Evolutionary conservation across 2,888 invertebrate genomes (phyloP), one percentile per base, ranked within the genome.

Genomic region (Pasiphila rectangulata): DNA sequence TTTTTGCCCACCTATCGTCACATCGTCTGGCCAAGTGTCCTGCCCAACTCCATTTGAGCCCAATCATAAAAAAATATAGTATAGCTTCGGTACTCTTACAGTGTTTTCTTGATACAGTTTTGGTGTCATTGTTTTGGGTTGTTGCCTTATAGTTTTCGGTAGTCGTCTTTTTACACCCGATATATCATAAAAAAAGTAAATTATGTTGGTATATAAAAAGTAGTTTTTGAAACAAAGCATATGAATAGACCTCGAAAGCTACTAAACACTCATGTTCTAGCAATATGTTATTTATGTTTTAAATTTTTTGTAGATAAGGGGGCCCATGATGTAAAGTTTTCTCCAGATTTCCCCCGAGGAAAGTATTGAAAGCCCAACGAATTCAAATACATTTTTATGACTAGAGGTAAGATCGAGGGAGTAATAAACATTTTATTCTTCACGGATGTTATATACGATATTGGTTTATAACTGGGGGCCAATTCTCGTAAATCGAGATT

Each of bases 311-410:
- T 40, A 30, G 19, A 44, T 40, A 44, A 42, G 24, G 29, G 30
- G 17, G 32, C 36, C 40, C 35, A 34, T 42, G 23, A 46, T 37
- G 41, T 29, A 39, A 59, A 50, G 56, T 54, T 60, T 63, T 55
- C 51, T 50, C 42, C 51, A 61, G 59, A 64, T 66, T 67, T 67
- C 66, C 67, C 67, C 10, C 4, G 63, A 46, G 64, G 44, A 12
- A 20, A 42, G 39, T 49, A 39, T 39, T 39, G 38, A 34, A 54
- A 55, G 43, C 43, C 41, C 46, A 46, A 46, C 51, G 51, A 60
- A 59, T 59, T 58, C 54, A 56, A 50, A 51, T 58, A 48, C 51
- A 55, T 57, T 59, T n/a, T 57, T 53, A 57, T 55, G 53, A 55
- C 51, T 52, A 52, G 45, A 46, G 48, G 41, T 46, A 54, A 57